Evolutionary conservation across 2,113 vertebrate genomes (phyloP), one percentile per base, ranked within the genome.

Genomic region (Cephalopholis sonnerati): DNA sequence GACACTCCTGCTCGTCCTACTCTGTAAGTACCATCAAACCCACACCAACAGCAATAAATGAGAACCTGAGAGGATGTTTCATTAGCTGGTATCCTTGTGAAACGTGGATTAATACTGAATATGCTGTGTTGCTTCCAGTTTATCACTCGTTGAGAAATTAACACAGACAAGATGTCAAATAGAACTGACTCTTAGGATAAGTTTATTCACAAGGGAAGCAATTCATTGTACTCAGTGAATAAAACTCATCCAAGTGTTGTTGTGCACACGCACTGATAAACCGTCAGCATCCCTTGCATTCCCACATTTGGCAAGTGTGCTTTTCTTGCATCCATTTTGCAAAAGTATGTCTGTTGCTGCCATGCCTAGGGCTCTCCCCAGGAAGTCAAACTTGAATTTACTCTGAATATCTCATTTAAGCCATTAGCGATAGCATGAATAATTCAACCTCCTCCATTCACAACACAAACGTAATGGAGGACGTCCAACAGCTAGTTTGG

Each of bases 391-490:
- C 78, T 79, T 62, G 57, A 74, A 84, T 84, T 88, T 83, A 76
- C 77, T 82, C 74, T 86, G 86, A 89, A 93, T 84, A 81, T 92
- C 83, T 93, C 76, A 89, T 89, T 91, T 89, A 89, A 84, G 74
- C 83, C 82, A 77, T 90, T 91, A 86, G 86, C 50, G 55, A 77
- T 80, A 83, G 73, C 84, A 91, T 93, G 83, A 93, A 94, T 94
- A 92, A 94, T 93, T 94, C 89, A 94, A 58, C 72, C 74, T 61
- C 62, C 63, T 77, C 76, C 59, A 66, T 78, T 86, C 80, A 82
- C 81, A 66, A 63, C 25, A 67, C 64, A 65, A 64, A 32, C 17
- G 24, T 83, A 85, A 88, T 70, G 61, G 53, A 86, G 62, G 76
- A 79, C 50, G 17, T 91, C 75, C 79, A 89, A 63, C 83, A 62